A percentile compares a stretch with the other conserved stretches of the same genome.
Conservation (phyloP, 2,888 invertebrate species). For the Orchesellides sinensis region DNA sequence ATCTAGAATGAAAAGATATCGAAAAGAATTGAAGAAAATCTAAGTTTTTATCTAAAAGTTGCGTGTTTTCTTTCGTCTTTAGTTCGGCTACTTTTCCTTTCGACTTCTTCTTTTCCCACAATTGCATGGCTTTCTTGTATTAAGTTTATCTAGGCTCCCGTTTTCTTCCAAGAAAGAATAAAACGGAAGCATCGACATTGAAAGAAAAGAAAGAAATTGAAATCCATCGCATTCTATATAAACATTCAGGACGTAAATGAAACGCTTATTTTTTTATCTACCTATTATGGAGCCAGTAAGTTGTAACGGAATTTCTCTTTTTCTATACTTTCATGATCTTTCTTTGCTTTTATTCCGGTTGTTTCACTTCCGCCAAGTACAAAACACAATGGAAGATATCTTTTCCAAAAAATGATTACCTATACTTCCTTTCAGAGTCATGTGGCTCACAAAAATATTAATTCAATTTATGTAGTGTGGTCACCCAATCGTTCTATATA, state of each 20-base stretch:
- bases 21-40: too few relatives aligned
- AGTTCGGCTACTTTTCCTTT: background rate
- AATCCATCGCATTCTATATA: background rate
- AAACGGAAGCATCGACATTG: background rate
- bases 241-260: background rate
- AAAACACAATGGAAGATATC: too few relatives aligned
- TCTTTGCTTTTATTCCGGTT: background rate
- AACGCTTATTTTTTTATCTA: background rate
- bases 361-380: background rate
- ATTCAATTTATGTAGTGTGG: too few relatives aligned
- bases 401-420: too few relatives aligned
- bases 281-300: background rate
- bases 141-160: too few relatives aligned
- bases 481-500: too few relatives aligned
- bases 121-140: background rate
- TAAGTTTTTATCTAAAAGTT: background rate
- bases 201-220: background rate
- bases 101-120: background rate
- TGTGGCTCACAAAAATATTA: too few relatives aligned
- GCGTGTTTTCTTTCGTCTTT: background rate
- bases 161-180: background rate
- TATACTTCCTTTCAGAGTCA: too few relatives aligned
- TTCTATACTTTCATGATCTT: background rate
- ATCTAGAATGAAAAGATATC: too few relatives aligned
- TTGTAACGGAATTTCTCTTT: background rate